Conservation (phyloP, 2,888 invertebrate genomes). For the Shargacucullia verbasci region DNA sequence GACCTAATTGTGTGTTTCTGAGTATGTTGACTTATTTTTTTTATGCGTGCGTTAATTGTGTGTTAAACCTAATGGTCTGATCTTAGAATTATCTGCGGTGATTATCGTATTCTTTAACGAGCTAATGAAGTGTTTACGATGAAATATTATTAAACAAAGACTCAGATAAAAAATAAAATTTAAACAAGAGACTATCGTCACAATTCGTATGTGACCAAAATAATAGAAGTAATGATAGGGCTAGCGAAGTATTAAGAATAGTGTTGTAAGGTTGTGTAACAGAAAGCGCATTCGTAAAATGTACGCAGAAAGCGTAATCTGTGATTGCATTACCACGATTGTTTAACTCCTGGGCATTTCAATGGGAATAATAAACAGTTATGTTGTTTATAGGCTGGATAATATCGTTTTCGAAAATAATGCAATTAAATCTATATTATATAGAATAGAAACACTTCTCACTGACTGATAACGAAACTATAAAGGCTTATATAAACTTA, state of each 20-base stretch:
- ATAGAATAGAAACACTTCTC: too few relatives aligned
- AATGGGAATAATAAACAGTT: conserved; percentile 36
- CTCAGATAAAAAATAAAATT: neutral
- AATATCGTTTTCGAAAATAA: conserved; percentile 25
- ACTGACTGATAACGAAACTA: too few relatives aligned
- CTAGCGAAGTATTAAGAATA: conserved; percentile 59
- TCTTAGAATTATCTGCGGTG: conserved; percentile 8
- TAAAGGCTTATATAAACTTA: too few relatives aligned
- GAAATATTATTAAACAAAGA: conserved; percentile 25
- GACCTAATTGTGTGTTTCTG: conserved; percentile 66
- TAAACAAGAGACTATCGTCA: conserved; percentile 28
- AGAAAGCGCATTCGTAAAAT: conserved; percentile 69
- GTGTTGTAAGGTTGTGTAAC: conserved; percentile 66
- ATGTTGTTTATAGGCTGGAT: conserved; percentile 14
- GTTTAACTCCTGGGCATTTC: conserved; percentile 24
- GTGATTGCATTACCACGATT: conserved; percentile 42
- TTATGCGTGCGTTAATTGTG: conserved; percentile 26
- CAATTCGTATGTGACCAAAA: conserved; percentile 61
- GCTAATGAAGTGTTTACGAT: conserved; percentile 25
- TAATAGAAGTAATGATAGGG: conserved; percentile 68
- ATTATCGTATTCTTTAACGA: conserved; percentile 21
- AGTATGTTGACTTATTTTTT: conserved; percentile 35
- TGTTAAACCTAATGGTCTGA: conserved; percentile 23
- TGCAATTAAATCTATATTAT: too few relatives aligned
- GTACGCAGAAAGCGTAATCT: conserved; percentile 65